Evolutionary conservation across 1,140 invertebrate genomes (phyloP).

Genomic region (Zelostemma sp.): DNA sequence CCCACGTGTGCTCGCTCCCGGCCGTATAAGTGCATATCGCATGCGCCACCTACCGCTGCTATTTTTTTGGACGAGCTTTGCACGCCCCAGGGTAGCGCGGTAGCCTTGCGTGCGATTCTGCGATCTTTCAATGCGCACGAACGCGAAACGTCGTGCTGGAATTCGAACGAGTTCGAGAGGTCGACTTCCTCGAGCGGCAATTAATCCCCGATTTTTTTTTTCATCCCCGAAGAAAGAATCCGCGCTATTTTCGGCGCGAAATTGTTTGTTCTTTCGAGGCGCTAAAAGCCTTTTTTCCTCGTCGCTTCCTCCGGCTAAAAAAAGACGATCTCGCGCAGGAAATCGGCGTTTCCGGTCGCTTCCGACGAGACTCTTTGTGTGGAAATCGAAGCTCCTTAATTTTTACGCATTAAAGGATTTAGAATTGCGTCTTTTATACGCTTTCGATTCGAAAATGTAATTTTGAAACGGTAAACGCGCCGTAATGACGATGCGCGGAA

Average conservation of each 20-base stretch:
- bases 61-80: background rate
- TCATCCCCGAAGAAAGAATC: background rate
- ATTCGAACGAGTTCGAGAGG: background rate
- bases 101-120: background rate
- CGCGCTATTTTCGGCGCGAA: background rate
- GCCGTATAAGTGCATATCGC: background rate
- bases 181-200: background rate
- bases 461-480: background rate
- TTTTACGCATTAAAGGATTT: background rate
- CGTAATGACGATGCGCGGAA: background rate
- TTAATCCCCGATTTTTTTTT: background rate
- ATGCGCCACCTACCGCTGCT: too few species aligned
- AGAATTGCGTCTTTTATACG: background rate
- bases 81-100: too few species aligned
- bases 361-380: background rate
- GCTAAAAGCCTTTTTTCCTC: too few species aligned
- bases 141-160: background rate
- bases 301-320: background rate
- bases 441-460: too few species aligned
- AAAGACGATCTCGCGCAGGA: background rate
- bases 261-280: too few species aligned
- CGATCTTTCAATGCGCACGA: background rate
- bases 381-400: background rate
- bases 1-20: too few species aligned
- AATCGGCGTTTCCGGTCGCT: constrained; percentile 2